Evolutionary conservation across 2,797 vertebrate genomes (phyloP).

Genomic region (Okamejei kenojei): DNA sequence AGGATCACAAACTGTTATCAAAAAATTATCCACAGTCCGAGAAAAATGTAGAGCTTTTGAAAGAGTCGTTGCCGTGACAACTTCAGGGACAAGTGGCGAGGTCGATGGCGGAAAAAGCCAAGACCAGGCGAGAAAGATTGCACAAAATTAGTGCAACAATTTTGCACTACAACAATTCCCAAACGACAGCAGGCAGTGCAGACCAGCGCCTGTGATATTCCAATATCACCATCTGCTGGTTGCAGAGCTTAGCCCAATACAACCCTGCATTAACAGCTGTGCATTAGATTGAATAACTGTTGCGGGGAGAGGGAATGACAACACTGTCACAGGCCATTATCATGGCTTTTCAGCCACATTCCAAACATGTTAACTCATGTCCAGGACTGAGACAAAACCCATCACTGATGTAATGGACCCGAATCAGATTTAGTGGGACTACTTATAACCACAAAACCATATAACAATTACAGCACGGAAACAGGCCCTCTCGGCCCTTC

Average conservation of each 20-base stretch:
- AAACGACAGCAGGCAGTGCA: not conserved
- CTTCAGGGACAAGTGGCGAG: too few species aligned
- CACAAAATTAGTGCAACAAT: too few species aligned
- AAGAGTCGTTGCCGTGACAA: too few species aligned
- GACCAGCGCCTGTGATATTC: not conserved
- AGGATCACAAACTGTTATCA: too few species aligned
- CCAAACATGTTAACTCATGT: not conserved
- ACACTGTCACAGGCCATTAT: not conserved
- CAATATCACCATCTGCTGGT: not conserved
- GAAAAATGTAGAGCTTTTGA: too few species aligned
- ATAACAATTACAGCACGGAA: too few species aligned
- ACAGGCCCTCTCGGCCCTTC: too few species aligned
- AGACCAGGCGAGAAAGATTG: too few species aligned
- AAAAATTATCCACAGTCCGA: too few species aligned
- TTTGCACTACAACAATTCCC: not conserved
- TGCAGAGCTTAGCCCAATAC: too few species aligned
- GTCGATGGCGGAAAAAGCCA: too few species aligned
- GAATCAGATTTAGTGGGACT: not conserved
- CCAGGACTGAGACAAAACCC: not conserved
- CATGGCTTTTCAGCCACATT: not conserved
- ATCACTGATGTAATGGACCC: not conserved
- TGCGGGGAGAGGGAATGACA: not conserved
- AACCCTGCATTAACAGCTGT: not conserved
- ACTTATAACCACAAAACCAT: too few species aligned
- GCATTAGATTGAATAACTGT: not conserved